Base-by-base conservation (phyloP, 2,888 invertebrate species). In the Metacarcinus magister region DNA sequence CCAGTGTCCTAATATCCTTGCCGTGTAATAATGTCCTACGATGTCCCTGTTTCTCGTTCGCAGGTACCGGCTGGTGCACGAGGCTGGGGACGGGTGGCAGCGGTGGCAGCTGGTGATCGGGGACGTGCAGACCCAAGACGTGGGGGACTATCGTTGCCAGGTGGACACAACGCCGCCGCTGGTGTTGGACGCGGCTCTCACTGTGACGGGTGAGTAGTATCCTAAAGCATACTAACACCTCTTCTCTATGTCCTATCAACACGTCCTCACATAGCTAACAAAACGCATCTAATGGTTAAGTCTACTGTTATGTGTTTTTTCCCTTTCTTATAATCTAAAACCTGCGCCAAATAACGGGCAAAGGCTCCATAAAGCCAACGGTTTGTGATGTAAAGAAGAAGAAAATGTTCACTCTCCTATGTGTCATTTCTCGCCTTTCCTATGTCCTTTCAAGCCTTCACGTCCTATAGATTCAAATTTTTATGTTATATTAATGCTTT, bases 111-210 rank as follows among this genome's bases (percentile, higher is more conserved):
- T 96, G 54, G 94, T 95, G 28, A 96, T 96, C 92, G 94, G 95
- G 46, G 39, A 48, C 92, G 93, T 92, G 32, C 75, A 82, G 10
- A 39, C 43, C 7, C n/a, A 87, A 3, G 96, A 96, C 92, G 95
- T 43, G 0, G 96, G 96, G 3, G 89, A 95, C 4, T 96, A 96
- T 95, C 94, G 96, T 10, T 96, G 96, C 32, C 89, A 95, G 43
- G 96, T 96, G 48, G 96, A 95, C 46, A 96, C 96, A 13, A 90
- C 32, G 2, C 96, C 96, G 3, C 96, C 96, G 23, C 95, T 96
- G 39, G 91, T 96, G 39, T 60, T 94, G 39, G 95, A 95, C 90
- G 92, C 93, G 39, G 89, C 93, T 1, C 95, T 96, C 75, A 95
- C 43, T 8, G 94, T 96, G 19, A 95, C 89, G 48, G 96, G 96